A percentile compares a stretch with the other conserved stretches of the same genome.
These are phyloP conservation scores for Habrosyne pyritoides DNA, from an alignment of 2,888 invertebrate species.

Conservation along the genomic window DNA sequence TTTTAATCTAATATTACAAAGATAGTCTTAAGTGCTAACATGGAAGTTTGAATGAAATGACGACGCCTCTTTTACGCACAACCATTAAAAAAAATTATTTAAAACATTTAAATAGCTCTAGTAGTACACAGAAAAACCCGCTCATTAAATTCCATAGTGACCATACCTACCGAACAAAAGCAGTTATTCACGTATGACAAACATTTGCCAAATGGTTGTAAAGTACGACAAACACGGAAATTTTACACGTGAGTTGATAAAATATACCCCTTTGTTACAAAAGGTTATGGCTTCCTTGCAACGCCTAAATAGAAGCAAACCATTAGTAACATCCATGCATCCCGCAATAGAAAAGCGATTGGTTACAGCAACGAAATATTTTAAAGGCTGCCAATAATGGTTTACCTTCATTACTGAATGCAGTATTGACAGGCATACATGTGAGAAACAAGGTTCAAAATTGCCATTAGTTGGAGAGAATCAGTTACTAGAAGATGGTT, in stretches of 20 bases:
- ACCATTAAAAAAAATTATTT: not conserved
- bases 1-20: too few relatives aligned
- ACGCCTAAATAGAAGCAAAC: not conserved
- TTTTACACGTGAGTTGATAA: not conserved
- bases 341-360: conserved; percentile 10
- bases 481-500: too few relatives aligned
- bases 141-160: not conserved
- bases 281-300: not conserved
- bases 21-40: too few relatives aligned
- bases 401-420: not conserved
- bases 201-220: not conserved
- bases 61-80: too few relatives aligned
- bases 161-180: not conserved
- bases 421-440: not conserved
- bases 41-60: too few relatives aligned
- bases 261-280: not conserved
- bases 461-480: not conserved
- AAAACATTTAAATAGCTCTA: not conserved
- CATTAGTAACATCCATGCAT: conserved; percentile 7
- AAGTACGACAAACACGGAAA: not conserved
- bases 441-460: not conserved
- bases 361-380: not conserved
- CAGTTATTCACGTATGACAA: not conserved
- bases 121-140: not conserved
- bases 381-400: not conserved